Conservation (phyloP, 2,888 invertebrate species). For the Acanthacorydalis orientalis region DNA sequence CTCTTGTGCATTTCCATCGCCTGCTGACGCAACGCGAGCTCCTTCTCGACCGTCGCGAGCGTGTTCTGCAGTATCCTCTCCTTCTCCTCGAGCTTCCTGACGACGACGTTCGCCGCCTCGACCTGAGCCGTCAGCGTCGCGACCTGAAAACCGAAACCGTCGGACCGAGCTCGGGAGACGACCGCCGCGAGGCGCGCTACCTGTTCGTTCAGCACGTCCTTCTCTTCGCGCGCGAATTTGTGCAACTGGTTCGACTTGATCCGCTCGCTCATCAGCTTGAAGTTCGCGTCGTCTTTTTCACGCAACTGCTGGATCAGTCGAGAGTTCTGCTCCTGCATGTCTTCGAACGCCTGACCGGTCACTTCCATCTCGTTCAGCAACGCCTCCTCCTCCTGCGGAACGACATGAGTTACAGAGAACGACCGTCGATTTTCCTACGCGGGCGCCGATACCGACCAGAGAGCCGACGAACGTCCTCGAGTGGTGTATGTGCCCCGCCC, state of each 20-base stretch:
- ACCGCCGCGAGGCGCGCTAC: slow-evolving; percentile 45
- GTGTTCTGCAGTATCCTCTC: slow-evolving; percentile 85
- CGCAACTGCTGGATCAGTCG: slow-evolving; percentile 84
- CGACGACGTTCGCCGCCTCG: slow-evolving; percentile 86
- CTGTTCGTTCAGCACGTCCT: slow-evolving; percentile 83
- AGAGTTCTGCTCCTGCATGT: slow-evolving; percentile 98
- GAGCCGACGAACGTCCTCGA: slow-evolving; percentile 55
- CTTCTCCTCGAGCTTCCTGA: slow-evolving; percentile 88
- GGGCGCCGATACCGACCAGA: slow-evolving; percentile 24
- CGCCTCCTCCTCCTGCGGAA: slow-evolving; percentile 81
- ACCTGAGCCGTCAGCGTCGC: slow-evolving; percentile 72
- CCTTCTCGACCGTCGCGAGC: slow-evolving; percentile 85
- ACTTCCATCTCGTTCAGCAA: slow-evolving; percentile 97
- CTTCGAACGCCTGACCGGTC: slow-evolving; percentile 97
- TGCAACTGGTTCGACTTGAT: slow-evolving; percentile 93
- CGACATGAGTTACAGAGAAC: neutral
- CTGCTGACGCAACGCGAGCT: slow-evolving; percentile 79
- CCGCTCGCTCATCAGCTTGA: slow-evolving; percentile 94
- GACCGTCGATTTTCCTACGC: no score
- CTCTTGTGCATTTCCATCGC: slow-evolving; percentile 97
- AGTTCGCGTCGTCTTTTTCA: slow-evolving; percentile 96
- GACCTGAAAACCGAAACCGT: slow-evolving; percentile 41
- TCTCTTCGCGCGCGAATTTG: slow-evolving; percentile 85
- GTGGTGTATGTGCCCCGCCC: slow-evolving; percentile 29
- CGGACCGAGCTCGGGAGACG: slow-evolving; percentile 82